Evolutionary conservation across 2,113 vertebrate genomes (phyloP), one percentile per base, ranked within the genome.

Genomic region (Natator depressus): DNA sequence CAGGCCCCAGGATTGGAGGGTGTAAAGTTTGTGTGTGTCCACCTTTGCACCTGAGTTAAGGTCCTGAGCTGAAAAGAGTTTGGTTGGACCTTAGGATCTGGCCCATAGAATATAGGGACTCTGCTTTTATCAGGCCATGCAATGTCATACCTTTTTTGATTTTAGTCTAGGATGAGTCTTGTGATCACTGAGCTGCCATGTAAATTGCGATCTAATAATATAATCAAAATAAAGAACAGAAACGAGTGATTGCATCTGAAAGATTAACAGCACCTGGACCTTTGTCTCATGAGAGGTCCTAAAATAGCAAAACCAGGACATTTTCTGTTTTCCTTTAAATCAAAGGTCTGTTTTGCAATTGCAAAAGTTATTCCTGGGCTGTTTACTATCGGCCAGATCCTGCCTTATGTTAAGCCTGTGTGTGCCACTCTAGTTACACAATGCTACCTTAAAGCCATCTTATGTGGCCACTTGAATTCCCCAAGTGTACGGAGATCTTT

Each of bases 21-120:
- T 29, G 3, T 24, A 1, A 76, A 47, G 31, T 7, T 31, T 49
- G 1, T 5, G 1, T 11, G 10, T 10, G 69, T 31, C 31, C 85
- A 5, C 51, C 8, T 82, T 79, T 57, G 22, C 29, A 35, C 0
- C 0, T 19, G 22, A 22, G 29, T 49, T 85, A 46, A 19, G 80
- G 46, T 38, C 10, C 75, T 24, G 80, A n/a, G 46, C 1, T 29
- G 54, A 53, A 50, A 38, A 75, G 4, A n/a, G 6, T 38, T n/a
- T 27, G 35, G 29, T 47, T 76, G 93, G 46, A 88, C 53, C 2
- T 69, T 59, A 0, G 11, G 51, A 38, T 54, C 82, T 69, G 53
- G 46, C 29, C n/a, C 31, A 75, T 9, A 1, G 22, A 31, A 86
- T 11, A 53, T 31, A 4, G 27, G 53, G 49, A 50, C n/a, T 22